phyloP scores from a whole-genome alignment of 1,140 invertebrate species.

The Drosophila obscura region DNA sequence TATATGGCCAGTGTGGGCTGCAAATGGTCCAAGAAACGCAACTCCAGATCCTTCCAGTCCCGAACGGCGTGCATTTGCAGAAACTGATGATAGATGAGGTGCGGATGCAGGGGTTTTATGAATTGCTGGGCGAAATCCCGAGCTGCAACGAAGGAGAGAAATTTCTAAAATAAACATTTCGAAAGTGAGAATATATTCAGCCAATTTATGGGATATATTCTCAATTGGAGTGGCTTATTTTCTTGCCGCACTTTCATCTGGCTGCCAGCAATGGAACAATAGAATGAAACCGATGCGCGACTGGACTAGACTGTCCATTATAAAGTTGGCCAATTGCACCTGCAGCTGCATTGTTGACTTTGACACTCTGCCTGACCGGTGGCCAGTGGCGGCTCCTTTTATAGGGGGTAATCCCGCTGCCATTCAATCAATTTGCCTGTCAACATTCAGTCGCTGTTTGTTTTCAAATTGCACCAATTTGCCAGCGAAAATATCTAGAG shows the following conservation, averaged over 20 bases:
- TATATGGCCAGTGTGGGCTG: conserved; percentile 63
- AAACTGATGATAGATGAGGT: conserved; percentile 63
- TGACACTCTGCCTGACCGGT: conserved; percentile 4
- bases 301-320: conserved; percentile 66
- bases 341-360: conserved; percentile 59
- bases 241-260: conserved; percentile 50
- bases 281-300: conserved; percentile 55
- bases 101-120: conserved; percentile 17
- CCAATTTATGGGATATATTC: neutral
- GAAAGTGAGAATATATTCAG: too few species aligned
- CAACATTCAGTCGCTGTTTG: conserved; percentile 41
- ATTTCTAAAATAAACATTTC: too few species aligned
- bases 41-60: conserved; percentile 46
- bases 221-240: neutral
- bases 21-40: conserved; percentile 49
- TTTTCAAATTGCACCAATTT: conserved; percentile 69
- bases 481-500: conserved; percentile 3
- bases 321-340: conserved; percentile 65
- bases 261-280: conserved; percentile 73
- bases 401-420: conserved; percentile 8
- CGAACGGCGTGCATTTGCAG: conserved; percentile 33
- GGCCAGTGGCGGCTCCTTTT: conserved; percentile 13
- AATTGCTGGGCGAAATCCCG: conserved; percentile 39
- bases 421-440: conserved; percentile 47
- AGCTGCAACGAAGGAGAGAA: conserved; percentile 26